A percentile compares a stretch with the other conserved stretches of the same genome.
Conservation (phyloP, 1,140 invertebrate species). For the Leguminivora glycinivorella region DNA sequence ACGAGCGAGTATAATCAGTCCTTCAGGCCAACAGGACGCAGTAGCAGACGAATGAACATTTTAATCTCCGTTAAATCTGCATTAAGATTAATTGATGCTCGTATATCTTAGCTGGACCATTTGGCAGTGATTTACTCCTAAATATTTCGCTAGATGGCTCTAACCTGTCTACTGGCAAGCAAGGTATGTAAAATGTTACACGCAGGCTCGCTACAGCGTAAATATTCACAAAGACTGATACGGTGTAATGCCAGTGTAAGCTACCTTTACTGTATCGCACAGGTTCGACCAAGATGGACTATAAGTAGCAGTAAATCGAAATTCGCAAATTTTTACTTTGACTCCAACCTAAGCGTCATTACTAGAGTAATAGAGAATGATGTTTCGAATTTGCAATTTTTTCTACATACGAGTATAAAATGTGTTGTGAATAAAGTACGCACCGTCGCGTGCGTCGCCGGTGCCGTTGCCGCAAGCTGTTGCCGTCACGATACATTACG, state of each 20-base stretch:
- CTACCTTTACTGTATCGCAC: background rate
- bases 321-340: no score
- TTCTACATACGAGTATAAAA: background rate
- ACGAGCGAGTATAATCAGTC: no score
- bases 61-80: background rate
- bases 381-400: no score
- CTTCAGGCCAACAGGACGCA: no score
- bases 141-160: conserved; percentile 11
- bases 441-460: background rate
- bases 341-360: no score
- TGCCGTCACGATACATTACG: conserved; percentile 4
- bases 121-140: background rate
- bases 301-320: no score
- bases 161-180: conserved; percentile 21
- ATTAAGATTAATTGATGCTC: background rate
- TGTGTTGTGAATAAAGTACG: background rate
- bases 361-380: no score
- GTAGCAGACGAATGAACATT: no score
- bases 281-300: background rate
- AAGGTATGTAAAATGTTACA: conserved; percentile 16
- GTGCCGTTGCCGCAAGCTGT: background rate
- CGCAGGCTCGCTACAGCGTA: background rate
- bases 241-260: background rate
- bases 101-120: background rate
- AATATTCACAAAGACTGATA: background rate